These are phyloP conservation scores for Polydrusus pterygomalis DNA, from an alignment of 2,888 invertebrate species.

Conservation along the genomic window DNA sequence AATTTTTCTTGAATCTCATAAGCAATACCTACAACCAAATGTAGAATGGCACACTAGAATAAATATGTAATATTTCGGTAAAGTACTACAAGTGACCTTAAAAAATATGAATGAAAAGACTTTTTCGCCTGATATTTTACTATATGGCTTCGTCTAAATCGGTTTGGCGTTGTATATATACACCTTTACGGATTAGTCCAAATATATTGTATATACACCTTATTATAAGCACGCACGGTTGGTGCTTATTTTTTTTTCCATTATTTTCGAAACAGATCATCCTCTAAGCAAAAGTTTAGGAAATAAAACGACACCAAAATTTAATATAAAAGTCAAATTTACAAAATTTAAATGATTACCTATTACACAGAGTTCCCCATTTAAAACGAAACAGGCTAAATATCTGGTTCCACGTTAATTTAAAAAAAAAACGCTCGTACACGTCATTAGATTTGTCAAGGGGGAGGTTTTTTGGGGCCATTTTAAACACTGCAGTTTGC, in stretches of 20 bases:
- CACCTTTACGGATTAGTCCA: constrained; percentile 41
- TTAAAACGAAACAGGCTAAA: too few relatives aligned
- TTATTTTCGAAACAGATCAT: neutral
- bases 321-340: constrained; percentile 10
- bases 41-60: constrained; percentile 20
- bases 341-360: neutral
- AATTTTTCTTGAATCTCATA: constrained; percentile 3
- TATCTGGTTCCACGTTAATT: too few relatives aligned
- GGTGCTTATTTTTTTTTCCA: constrained; percentile 11
- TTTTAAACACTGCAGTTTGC: too few relatives aligned
- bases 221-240: constrained; percentile 38
- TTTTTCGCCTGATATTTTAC: constrained; percentile 55
- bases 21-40: neutral
- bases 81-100: constrained; percentile 57
- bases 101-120: constrained; percentile 56
- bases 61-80: constrained; percentile 48
- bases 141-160: constrained; percentile 48
- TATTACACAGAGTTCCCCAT: too few relatives aligned
- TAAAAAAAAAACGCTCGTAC: too few relatives aligned
- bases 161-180: constrained; percentile 56
- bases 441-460: too few relatives aligned
- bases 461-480: too few relatives aligned
- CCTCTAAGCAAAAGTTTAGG: neutral
- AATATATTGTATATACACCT: constrained; percentile 46
- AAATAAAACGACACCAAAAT: constrained; percentile 3